Percentiles rank a stretch among this genome's conserved stretches.
These are phyloP conservation scores for Morinoia aosen DNA, from an alignment of 2,888 invertebrate genomes.

Conservation along the genomic window DNA sequence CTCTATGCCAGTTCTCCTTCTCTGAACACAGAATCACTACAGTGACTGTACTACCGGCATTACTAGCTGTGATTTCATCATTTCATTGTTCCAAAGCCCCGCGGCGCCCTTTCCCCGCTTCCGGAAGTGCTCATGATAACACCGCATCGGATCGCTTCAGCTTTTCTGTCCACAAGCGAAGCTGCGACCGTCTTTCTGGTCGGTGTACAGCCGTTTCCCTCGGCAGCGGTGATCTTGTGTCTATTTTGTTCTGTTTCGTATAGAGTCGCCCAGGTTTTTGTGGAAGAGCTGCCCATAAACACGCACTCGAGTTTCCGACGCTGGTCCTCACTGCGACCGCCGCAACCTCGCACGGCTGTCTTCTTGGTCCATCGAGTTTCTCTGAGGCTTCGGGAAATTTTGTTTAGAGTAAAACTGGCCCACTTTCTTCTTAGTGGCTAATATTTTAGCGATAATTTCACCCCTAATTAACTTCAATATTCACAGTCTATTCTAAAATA, in stretches of 20 bases:
- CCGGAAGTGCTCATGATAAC: conserved; percentile 20
- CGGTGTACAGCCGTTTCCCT: background rate
- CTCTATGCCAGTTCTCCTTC: background rate
- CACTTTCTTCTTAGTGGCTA: background rate
- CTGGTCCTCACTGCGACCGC: conserved; percentile 33
- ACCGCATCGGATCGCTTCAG: conserved; percentile 33
- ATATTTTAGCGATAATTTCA: background rate
- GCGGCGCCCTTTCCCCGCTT: background rate
- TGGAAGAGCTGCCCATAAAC: conserved; percentile 29
- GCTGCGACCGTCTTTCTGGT: conserved; percentile 7
- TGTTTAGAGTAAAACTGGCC: background rate
- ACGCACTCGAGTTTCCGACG: conserved; percentile 48
- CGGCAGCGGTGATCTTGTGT: conserved; percentile 46
- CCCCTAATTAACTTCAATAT: background rate
- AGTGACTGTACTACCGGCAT: background rate
- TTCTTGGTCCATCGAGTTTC: background rate
- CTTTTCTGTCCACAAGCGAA: conserved; percentile 41
- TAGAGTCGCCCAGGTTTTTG: conserved; percentile 47
- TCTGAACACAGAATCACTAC: background rate
- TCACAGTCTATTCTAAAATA: background rate
- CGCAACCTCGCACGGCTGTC: background rate
- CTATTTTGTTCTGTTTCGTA: conserved; percentile 49
- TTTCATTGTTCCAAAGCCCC: background rate
- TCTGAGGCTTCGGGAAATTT: background rate
- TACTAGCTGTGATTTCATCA: background rate